Base-by-base conservation (phyloP, 2,888 invertebrate genomes). In the Apodemia duryi region DNA sequence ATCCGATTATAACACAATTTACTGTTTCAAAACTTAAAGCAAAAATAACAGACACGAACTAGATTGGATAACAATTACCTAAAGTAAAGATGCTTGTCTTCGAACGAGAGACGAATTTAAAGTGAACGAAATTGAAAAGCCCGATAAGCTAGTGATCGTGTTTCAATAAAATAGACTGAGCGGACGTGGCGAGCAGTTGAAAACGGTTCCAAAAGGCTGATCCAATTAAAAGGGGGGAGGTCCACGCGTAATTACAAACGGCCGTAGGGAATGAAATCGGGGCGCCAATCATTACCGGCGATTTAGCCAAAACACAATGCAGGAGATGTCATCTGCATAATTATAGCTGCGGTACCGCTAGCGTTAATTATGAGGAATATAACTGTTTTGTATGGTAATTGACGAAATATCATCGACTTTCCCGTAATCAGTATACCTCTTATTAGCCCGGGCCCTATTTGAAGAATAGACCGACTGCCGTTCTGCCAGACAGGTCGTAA, bases 171-270 rank as follows among this genome's bases (percentile, higher is more conserved):
- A 69, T 68, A 65, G 64, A 54, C 67, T 13, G 61, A 11, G 64
- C 61, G 60, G 46, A 60, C 64, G 60, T 60, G 54, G 54, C 29
- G 65, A 61, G 68, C 64, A 68, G 69, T 66, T 64, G 65, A 64
- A 72, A 69, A 66, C 68, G 72, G 73, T 74, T 74, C 71, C 77
- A 76, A 75, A 73, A 75, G 64, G 77, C 77, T 80, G 72, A 79
- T 82, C 81, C 84, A 84, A 85, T 85, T 83, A 85, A 78, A 75
- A 77, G 72, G 69, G 76, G 76, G 77, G 77, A 79, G 84, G 82
- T 80, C 78, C 74, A 71, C 71, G 73, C 73, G 77, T 77, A 77
- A 85, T 84, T 80, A 81, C 80, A 75, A 68, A 73, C 65, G 66
- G 70, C 80, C 73, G 69, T 68, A 71, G 78, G 80, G 81, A 77